Evolutionary conservation across 2,797 vertebrate genomes (phyloP), one percentile per base, ranked within the genome.

Genomic region (Anisognathus igniventris): DNA sequence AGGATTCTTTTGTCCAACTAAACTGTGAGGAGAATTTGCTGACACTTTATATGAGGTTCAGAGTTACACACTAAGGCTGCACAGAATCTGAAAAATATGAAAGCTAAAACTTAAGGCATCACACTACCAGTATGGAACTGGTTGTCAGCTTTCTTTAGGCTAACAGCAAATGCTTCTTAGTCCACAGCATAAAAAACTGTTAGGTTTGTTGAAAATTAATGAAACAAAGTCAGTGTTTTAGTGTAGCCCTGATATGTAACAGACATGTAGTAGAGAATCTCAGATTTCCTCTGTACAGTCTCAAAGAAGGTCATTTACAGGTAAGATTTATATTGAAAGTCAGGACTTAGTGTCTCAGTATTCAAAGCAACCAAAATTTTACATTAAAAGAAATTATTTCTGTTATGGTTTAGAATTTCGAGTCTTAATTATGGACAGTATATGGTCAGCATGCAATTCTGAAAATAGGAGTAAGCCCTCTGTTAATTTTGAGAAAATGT

Each of bases 391-490:
- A 82, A 62, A 24, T 54, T 35, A 14, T 54, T 75, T 83, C 50
- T 42, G 2, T 61, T 71, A 23, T 31, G 37, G 9, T 48, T 96
- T 91, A 83, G 44, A 90, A 91, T 94, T 72, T 61, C 12, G 51
- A 67, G n/a, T 22, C 64, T 82, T 95, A 75, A 86, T 95, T 94
- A 53, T 45, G 72, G 80, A 56, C 92, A 93, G 53, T 79, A 48
- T 87, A 45, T 30, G 73, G 16, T 81, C 82, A 96, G 48, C 62
- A 92, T 62, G 76, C 24, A 93, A n/a, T 95, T 93, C 82, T 93
- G 54, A 75, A 94, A 96, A 74, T 93, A 87, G 86, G 77, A 58
- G 18, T 35, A 58, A 88, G 22, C 35, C 45, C 65, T 64, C 56
- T 93, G 27, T 86, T 91, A 85, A 74, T 56, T 88, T 60, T 35